Evolutionary conservation across 2,888 invertebrate species (phyloP), one percentile per base, ranked within the genome.

Genomic region (Gymnosoma rotundatum): DNA sequence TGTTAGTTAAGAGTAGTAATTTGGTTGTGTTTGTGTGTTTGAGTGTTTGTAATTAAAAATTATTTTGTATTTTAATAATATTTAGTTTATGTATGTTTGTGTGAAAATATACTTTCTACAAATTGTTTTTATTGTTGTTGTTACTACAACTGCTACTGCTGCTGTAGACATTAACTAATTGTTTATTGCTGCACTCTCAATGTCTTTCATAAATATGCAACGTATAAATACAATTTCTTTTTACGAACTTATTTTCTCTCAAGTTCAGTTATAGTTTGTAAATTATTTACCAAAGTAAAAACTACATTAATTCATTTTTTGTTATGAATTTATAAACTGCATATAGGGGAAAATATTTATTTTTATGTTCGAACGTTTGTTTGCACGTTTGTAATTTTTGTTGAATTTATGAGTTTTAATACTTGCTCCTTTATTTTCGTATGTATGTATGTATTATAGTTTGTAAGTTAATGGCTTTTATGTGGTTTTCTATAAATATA

Each of bases 211-310:
- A 66, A 45, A 74, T 32, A 20, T 32, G 20, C 10, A 32, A 4
- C 20, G 18, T 52, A 42, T 20, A 10, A 21, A n/a, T 66, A 48
- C 12, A 56, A 63, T 66, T 64, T 56, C 70, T 72, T 64, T 14
- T 14, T 18, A n/a, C 16, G 5, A 56, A n/a, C 16, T 21, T 58
- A 38, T 18, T 50, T 58, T 12, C 54, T 72, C 18, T 69, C 67
- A 69, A 78, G 67, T 69, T 78, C 76, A 78, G 67, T 52, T 78
- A 69, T 69, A 66, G 32, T 73, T 73, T 79, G 60, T 66, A 73
- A 79, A 73, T 78, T 84, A 84, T 84, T 21, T 70, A 69, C 78
- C 81, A 70, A 80, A 84, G 73, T 54, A 84, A 67, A 74, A 81
- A 58, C 80, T 69, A 45, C 69, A 75, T 75, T 74, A 81, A 50